Percentiles rank a stretch among this genome's conserved stretches.
Conservation (phyloP, 2,797 vertebrate genomes). For the Mormyrus proboscirostris region DNA sequence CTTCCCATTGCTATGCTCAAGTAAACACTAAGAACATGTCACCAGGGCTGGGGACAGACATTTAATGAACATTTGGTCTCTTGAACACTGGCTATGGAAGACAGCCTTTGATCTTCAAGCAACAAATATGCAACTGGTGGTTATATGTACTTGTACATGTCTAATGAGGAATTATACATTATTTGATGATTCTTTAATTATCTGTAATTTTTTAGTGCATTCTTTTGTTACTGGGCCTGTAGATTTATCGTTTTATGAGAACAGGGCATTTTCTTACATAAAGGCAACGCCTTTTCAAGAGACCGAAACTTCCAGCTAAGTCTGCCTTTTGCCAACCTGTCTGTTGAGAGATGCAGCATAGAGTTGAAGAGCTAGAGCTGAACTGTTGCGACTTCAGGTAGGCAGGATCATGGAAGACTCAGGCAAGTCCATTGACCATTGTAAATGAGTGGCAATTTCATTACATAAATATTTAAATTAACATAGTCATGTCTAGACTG, state of each 20-base stretch:
- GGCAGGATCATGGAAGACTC: not conserved
- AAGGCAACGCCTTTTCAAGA: not conserved
- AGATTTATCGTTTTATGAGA: not conserved
- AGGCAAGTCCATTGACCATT: not conserved
- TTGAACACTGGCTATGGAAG: not conserved
- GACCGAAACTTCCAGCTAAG: not conserved
- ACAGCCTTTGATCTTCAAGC: not conserved
- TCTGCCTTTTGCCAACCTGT: not conserved
- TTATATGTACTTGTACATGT: not conserved
- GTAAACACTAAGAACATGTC: not conserved
- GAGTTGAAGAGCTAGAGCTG: not conserved
- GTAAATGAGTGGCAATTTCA: not conserved
- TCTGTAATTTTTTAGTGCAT: not conserved
- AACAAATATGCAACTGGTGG: not conserved
- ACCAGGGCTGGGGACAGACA: not conserved
- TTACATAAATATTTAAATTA: not conserved
- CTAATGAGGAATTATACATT: not conserved
- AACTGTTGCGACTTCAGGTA: not conserved
- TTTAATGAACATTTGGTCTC: not conserved
- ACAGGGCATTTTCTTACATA: not conserved
- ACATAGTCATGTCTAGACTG: not conserved
- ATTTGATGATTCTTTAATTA: not conserved
- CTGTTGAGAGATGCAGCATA: not conserved
- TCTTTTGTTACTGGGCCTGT: not conserved
- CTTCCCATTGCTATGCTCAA: constrained; percentile 23